Evolutionary conservation across 92 coral and sea anemone species (phyloP), one percentile per base, ranked within the genome.

Genomic region (Zoanthus gigantus): DNA sequence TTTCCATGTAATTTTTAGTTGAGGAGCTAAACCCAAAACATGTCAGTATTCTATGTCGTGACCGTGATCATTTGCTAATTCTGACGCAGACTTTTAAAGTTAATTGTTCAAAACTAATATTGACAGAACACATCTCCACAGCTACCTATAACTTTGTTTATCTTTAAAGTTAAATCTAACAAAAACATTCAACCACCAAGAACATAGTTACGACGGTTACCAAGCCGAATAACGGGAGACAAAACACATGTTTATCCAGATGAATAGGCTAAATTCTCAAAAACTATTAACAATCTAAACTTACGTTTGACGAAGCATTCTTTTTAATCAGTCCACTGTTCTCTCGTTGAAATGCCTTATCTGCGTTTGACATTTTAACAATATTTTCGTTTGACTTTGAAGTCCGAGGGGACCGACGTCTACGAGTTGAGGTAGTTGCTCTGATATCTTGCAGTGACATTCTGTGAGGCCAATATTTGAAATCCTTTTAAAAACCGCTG

Each of bases 361-460:
- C 85, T 37, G 75, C 13, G 45, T 65, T 81, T 17, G 85, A 81
- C 85, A 81, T 81, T 68, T 81, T 81, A 30, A 66, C 85, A 30
- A 81, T 65, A 73, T 81, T 81, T 28, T 81, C 85, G 44, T 37
- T 81, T 23, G 85, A 81, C 50, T 68, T 81, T 46, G 85, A 81
- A 6, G 85, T 65, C 65, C 85, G 45, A 42, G 85, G 85, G 11
- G 85, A 81, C 42, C 85, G 85, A 66, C 85, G 85, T 81, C 74
- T 71, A 5, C 85, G 85, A 58, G 75, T 57, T 0, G 84, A 79
- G 37, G n/a, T 79, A 6, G 72, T 65, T 23, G 28, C 85, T 46
- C 75, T 63, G 61, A 81, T 10, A 66, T 81, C 85, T 65, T 81
- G 85, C 37, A 66, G 23, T 18, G 85, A 81, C 85, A 81, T 81